Conservation (phyloP, 2,888 invertebrate genomes). For the Euspilapteryx auroguttella region DNA sequence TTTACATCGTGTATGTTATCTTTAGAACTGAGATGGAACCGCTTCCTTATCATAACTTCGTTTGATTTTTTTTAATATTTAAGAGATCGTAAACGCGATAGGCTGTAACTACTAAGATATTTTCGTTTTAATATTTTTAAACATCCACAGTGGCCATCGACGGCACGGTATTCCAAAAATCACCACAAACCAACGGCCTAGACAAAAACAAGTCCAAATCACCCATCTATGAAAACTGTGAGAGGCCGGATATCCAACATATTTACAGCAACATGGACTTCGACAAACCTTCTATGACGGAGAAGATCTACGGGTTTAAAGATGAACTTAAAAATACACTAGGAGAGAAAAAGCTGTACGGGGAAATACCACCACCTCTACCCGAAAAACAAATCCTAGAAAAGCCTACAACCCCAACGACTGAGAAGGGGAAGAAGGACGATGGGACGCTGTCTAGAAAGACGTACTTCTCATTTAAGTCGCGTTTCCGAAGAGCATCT, state of each 20-base stretch:
- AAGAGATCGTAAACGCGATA: too few species aligned
- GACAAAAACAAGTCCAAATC: slow-evolving; percentile 16
- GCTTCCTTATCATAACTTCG: too few species aligned
- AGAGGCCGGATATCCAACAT: slow-evolving; percentile 22
- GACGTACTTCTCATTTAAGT: slow-evolving; percentile 61
- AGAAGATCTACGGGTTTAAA: too few species aligned
- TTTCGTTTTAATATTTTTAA: too few species aligned
- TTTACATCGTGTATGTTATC: too few species aligned
- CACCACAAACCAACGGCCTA: slow-evolving; percentile 18
- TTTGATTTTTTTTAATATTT: too few species aligned
- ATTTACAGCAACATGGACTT: slow-evolving; percentile 37
- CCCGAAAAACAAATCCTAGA: slow-evolving; percentile 27
- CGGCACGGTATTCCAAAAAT: slow-evolving; percentile 34
- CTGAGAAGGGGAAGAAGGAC: slow-evolving; percentile 30
- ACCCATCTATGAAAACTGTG: slow-evolving; percentile 40
- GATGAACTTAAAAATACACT: slow-evolving; percentile 45
- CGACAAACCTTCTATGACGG: too few species aligned
- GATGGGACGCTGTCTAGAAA: slow-evolving; percentile 42
- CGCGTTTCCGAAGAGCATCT: slow-evolving; percentile 64
- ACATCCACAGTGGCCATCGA: slow-evolving; percentile 37
- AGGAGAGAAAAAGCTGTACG: slow-evolving; percentile 10
- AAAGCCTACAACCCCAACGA: slow-evolving; percentile 35
- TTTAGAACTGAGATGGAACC: too few species aligned
- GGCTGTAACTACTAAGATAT: too few species aligned
- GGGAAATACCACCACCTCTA: slow-evolving; percentile 31